phyloP scores from a whole-genome alignment of 2,888 invertebrate genomes.

The Selenia dentaria region DNA sequence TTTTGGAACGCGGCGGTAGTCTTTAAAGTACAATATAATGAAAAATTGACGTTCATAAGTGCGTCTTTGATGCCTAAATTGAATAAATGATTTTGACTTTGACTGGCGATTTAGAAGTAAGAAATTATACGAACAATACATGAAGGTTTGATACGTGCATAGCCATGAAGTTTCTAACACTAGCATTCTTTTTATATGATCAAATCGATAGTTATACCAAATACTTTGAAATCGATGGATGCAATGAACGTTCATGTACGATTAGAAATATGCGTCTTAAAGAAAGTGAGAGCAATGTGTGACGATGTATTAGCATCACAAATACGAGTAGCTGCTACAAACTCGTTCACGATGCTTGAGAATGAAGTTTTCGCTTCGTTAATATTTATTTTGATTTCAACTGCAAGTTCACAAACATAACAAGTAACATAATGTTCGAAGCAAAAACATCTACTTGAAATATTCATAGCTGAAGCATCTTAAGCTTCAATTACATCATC shows the following conservation, averaged over 20 bases:
- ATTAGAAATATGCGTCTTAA: conserved; percentile 38
- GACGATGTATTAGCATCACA: conserved; percentile 50
- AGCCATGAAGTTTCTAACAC: too few species aligned
- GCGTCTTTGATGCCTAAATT: too few species aligned
- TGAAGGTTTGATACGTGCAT: too few species aligned
- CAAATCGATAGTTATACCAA: too few species aligned
- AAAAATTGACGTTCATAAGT: too few species aligned
- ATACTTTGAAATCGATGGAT: background rate
- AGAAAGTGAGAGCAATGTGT: conserved; percentile 57
- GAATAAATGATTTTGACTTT: too few species aligned
- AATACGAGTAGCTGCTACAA: conserved; percentile 43
- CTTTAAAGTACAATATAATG: too few species aligned
- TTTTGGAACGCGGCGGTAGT: too few species aligned
- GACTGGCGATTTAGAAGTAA: too few species aligned
- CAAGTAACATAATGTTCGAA: conserved; percentile 8
- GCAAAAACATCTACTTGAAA: conserved; percentile 6
- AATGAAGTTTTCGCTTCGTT: conserved; percentile 27
- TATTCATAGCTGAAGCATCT: conserved; percentile 1
- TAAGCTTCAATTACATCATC: conserved; percentile 7
- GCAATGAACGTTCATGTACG: background rate
- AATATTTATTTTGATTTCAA: conserved; percentile 27
- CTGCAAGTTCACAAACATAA: conserved; percentile 8
- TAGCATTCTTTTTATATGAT: too few species aligned
- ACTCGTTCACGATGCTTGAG: conserved; percentile 38
- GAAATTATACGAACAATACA: too few species aligned